Base-by-base conservation (phyloP, 2,113 vertebrate species). In the Cochlearius cochlearius region DNA sequence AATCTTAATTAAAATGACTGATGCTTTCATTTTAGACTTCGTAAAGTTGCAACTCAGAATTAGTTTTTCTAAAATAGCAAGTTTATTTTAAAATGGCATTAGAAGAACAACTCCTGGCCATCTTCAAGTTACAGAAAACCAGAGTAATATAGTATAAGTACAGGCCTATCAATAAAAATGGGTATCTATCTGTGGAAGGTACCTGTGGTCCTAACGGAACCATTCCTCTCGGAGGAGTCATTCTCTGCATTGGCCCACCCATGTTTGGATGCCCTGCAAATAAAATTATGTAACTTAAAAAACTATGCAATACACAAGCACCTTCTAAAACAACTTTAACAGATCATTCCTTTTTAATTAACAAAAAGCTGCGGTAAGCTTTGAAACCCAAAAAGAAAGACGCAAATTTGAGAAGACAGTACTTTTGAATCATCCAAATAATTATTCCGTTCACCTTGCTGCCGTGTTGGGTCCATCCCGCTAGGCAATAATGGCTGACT, bases 231-330 rank as follows among this genome's bases (percentile, higher is more conserved):
- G 99, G 99, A 90, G 99, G 98, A 92, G 99, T 99, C 99, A 99
- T 99, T 97, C 99, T 98, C 98, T 99, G 99, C 99, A 99, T 99
- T 11, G 99, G 99, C 60, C 99, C 99, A 69, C 99, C 99, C 99
- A 99, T 99, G 95, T 99, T 99, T 96, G 99, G 99, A 98, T 99
- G 99, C 84, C 99, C 99, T 99, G 94, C 67, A 89, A 98, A 84
- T 83, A 82, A 96, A 66, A 88, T 56, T 4, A 62, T 3, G 7
- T 34, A 71, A 43, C 41, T 71, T 84, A 9, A 66, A 86, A 86
- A 87, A 23, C 29, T n/a, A 52, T 38, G 19, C 34, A 50, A 39
- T 15, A 50, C 34, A 53, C 29, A 76, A 68, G 8, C 29, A 72
- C 18, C 10, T 72, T 86, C 38, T 43, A 39, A 39, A 81, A 38